These are phyloP conservation scores for Dorcus hopei DNA, from an alignment of 2,888 invertebrate genomes.

Conservation along the genomic window DNA sequence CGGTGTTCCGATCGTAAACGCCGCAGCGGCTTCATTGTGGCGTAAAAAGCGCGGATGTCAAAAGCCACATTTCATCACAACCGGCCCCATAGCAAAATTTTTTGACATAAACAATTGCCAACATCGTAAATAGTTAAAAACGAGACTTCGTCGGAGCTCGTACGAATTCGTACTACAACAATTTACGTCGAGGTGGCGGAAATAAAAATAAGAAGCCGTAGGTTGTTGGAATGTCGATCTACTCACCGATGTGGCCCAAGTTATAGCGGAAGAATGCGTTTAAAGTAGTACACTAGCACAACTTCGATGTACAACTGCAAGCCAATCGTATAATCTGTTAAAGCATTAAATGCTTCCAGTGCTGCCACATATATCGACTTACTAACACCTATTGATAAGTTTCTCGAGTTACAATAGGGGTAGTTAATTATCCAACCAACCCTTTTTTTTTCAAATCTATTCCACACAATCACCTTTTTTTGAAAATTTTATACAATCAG, in stretches of 20 bases:
- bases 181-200: constrained; percentile 45
- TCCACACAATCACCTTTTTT: no score
- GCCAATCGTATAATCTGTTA: constrained; percentile 37
- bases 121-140: constrained; percentile 35
- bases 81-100: no score
- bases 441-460: no score
- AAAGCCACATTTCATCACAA: no score
- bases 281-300: constrained; percentile 11
- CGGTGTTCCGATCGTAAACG: not conserved
- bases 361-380: constrained; percentile 5
- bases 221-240: constrained; percentile 32
- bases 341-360: constrained; percentile 18
- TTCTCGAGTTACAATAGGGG: no score
- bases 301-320: constrained; percentile 53
- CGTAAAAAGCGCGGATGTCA: constrained; percentile 51
- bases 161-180: constrained; percentile 50
- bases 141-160: constrained; percentile 48
- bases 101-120: no score
- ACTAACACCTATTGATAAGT: no score
- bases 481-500: no score
- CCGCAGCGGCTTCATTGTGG: constrained; percentile 45
- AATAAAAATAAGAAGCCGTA: constrained; percentile 31
- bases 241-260: constrained; percentile 29
- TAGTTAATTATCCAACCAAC: no score
- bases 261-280: constrained; percentile 47